phyloP scores from a whole-genome alignment of 2,888 invertebrate genomes.

The Caenorhabditis drosophilae region DNA sequence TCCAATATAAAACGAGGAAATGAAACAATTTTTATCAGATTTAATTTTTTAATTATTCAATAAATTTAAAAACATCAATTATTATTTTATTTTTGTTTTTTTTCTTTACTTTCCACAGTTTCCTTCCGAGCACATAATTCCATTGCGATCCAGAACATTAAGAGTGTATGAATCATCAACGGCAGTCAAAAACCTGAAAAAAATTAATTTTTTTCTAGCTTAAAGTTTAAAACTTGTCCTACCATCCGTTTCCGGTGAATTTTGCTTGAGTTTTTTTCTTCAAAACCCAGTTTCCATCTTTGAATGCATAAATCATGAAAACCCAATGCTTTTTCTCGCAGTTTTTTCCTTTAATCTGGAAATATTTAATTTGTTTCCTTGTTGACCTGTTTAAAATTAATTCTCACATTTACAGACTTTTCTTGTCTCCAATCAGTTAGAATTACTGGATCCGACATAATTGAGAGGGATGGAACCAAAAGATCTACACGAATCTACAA shows the following conservation, averaged over 20 bases:
- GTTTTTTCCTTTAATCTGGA: conserved; percentile 40
- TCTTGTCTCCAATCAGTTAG: conserved; percentile 24
- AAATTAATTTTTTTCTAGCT: background rate
- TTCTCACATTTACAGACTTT: conserved; percentile 33
- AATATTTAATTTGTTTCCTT: background rate
- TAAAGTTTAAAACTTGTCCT: background rate
- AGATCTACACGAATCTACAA: conserved; percentile 33
- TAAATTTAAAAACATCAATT: conserved; percentile 3
- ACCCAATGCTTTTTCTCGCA: conserved; percentile 48
- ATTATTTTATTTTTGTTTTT: conserved; percentile 7
- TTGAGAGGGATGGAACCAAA: conserved; percentile 29
- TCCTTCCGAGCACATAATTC: conserved; percentile 49
- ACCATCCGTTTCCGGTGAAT: conserved; percentile 49
- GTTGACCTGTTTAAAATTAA: too few species aligned
- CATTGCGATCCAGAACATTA: conserved; percentile 40
- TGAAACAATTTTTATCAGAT: too few species aligned
- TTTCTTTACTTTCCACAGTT: conserved; percentile 45
- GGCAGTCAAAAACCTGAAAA: conserved; percentile 16
- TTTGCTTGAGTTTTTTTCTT: conserved; percentile 45
- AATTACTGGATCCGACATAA: conserved; percentile 41
- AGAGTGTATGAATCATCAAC: conserved; percentile 31
- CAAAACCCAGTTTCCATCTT: conserved; percentile 38
- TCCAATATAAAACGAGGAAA: too few species aligned
- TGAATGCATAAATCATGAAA: conserved; percentile 40
- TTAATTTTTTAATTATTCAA: too few species aligned